Evolutionary conservation across 2,113 vertebrate species (phyloP), one percentile per base, ranked within the genome.

Genomic region (Tachysurus vachellii): DNA sequence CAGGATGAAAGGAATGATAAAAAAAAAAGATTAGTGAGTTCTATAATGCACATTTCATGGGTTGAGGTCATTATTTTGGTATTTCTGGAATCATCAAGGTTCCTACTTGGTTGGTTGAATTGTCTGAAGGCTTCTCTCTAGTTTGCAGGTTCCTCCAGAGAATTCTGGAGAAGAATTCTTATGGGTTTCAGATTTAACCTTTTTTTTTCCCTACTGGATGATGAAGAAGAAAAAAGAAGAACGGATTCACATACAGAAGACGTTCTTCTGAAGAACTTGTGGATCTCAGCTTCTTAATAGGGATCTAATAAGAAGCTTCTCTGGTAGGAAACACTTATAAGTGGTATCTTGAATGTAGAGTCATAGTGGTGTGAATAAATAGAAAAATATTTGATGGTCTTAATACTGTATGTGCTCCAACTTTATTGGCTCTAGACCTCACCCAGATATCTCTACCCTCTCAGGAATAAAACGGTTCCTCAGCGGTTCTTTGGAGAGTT

Each of bases 161-260:
- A n/a, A n/a, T n/a, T n/a, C n/a, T n/a, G n/a, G n/a, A n/a, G n/a
- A 50, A 76, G 42, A 50, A 26, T 50, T 23, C 21, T 21, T 13
- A 50, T 47, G 8, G 42, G 71, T 75, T 75, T 23, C 10, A 47
- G 36, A 23, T 44, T 14, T 2, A 28, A 68, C 0, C 4, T 28
- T 0, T 31, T 73, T 23, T 23, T 44, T 73, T 9, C 14, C 59
- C 9, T 81, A 42, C 56, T 31, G 54, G 3, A 62, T 47, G 6
- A 8, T 26, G 9, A 23, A 26, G 11, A 44, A 2, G 81, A 83
- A 85, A 83, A 76, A 89, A 59, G 77, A 64, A 82, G 77, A 64
- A 82, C 77, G 80, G 21, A 23, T 23, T 50, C 11, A 50, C 11
- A 14, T 10, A 19, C 7, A 42, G 36, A 76, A 76, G 11, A 50